Conservation (phyloP, 2,888 invertebrate species). For the Drosophila mulleri region DNA sequence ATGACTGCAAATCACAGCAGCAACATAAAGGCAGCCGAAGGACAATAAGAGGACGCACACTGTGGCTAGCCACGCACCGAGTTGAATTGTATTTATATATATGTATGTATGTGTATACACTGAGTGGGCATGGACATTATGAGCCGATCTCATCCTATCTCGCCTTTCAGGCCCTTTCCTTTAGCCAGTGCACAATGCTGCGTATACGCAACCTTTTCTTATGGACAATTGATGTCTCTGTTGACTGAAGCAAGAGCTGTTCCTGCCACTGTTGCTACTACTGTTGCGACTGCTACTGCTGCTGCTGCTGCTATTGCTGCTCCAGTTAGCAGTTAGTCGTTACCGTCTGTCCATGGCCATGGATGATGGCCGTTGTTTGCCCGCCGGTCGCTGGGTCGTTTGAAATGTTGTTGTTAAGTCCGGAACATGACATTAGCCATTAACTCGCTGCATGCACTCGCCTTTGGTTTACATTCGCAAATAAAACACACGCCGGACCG, state of each 20-base stretch:
- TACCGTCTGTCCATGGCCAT: constrained; percentile 32
- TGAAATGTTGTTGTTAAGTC: constrained; percentile 80
- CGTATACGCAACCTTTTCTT: constrained; percentile 81
- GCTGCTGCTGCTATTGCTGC: constrained; percentile 9
- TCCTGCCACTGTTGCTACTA: constrained; percentile 1
- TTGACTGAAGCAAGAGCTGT: constrained; percentile 23
- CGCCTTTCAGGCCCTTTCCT: neutral
- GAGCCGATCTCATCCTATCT: constrained; percentile 43
- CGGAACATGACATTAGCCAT: constrained; percentile 82
- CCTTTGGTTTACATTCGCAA: constrained; percentile 81
- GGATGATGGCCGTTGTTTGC: constrained; percentile 57
- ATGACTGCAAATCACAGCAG: constrained; percentile 81
- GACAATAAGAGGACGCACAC: constrained; percentile 47
- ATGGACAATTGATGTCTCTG: constrained; percentile 80
- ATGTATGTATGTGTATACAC: constrained; percentile 35
- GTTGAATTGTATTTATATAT: constrained; percentile 11
- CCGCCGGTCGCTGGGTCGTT: constrained; percentile 63
- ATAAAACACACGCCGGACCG: constrained; percentile 72
- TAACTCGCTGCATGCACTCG: constrained; percentile 81
- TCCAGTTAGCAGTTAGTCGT: constrained; percentile 39
- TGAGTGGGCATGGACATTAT: constrained; percentile 59
- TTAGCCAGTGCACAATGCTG: constrained; percentile 46
- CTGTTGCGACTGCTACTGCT: neutral
- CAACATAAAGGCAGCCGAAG: constrained; percentile 69
- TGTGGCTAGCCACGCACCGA: constrained; percentile 38